A percentile compares a stretch with the other conserved stretches of the same genome.
Conservation (phyloP, 2,888 invertebrate genomes). For the Noctua fimbriata region DNA sequence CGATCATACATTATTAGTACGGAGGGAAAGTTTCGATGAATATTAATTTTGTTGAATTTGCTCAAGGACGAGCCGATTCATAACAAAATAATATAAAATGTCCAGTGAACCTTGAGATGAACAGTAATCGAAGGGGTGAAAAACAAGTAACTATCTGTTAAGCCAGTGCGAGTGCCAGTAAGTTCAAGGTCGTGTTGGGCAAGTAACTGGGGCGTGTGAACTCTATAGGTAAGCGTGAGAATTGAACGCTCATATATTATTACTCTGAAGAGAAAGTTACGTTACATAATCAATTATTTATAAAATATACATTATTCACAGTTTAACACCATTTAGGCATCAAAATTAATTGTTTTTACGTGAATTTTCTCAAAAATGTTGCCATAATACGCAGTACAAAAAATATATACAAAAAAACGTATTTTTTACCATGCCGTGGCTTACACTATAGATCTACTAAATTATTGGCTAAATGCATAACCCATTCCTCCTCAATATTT, state of each 20-base stretch:
- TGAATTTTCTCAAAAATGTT: not conserved
- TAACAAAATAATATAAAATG: not conserved
- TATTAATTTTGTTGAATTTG: not conserved
- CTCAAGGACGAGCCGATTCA: not conserved
- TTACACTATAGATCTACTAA: not conserved
- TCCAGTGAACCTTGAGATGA: not conserved
- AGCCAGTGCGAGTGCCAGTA: constrained; percentile 8
- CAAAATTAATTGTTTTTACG: not conserved
- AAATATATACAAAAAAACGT: not conserved
- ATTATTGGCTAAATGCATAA: not conserved
- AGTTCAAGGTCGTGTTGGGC: constrained; percentile 50
- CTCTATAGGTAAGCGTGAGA: constrained; percentile 47
- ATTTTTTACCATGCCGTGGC: not conserved
- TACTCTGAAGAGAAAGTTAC: constrained; percentile 19
- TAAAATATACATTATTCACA: not conserved
- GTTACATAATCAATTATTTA: not conserved
- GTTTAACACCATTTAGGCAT: not conserved
- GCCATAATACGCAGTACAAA: not conserved
- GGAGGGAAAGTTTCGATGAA: constrained; percentile 15
- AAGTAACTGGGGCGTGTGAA: constrained; percentile 58
- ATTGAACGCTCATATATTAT: constrained; percentile 24
- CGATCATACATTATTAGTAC: constrained; percentile 2
- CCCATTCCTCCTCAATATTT: not conserved
- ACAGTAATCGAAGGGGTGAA: too few relatives aligned
- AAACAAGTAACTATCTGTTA: constrained; percentile 19